Percentiles rank a stretch among this genome's conserved stretches.
Evolutionary conservation across 2,113 vertebrate species (phyloP).

Genomic region (Sisor rabdophorus): DNA sequence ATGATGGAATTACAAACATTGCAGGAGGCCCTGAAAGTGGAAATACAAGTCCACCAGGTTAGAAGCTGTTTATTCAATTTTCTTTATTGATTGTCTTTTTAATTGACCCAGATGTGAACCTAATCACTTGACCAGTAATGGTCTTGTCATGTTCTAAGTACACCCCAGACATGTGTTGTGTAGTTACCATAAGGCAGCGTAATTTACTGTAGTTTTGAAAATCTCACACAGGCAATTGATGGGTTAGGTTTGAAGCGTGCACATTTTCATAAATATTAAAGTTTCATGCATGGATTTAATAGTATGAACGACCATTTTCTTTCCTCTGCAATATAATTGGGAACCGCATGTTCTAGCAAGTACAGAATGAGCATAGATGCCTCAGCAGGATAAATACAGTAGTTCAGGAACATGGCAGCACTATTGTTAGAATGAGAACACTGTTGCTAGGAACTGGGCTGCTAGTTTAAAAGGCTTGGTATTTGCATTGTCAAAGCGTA

Average conservation of each 20-base stretch:
- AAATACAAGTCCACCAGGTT: constrained; percentile 99
- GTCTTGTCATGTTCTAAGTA: constrained; percentile 1
- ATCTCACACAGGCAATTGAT: neutral
- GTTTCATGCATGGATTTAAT: neutral
- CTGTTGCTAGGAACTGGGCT: constrained; percentile 16
- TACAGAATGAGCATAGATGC: constrained; percentile 32
- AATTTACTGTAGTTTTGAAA: neutral
- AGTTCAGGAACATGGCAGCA: constrained; percentile 12
- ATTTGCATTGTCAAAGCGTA: neutral
- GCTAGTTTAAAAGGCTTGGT: constrained; percentile 2
- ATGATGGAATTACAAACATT: constrained; percentile 99
- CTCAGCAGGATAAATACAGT: constrained; percentile 23
- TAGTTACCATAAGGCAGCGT: neutral
- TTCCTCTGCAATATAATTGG: constrained; percentile 8
- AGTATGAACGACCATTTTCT: neutral
- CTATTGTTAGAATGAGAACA: constrained; percentile 24
- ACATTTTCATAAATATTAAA: neutral
- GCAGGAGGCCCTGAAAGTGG: constrained; percentile 98
- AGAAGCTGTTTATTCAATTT: constrained; percentile 26
- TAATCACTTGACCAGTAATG: neutral
- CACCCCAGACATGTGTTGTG: too few relatives aligned
- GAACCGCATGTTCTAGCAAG: constrained; percentile 42
- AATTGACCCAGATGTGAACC: neutral
- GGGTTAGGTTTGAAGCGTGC: neutral
- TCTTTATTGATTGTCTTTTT: neutral